phyloP scores from a whole-genome alignment of 2,113 vertebrate species.

The Cheirogaleus medius region DNA sequence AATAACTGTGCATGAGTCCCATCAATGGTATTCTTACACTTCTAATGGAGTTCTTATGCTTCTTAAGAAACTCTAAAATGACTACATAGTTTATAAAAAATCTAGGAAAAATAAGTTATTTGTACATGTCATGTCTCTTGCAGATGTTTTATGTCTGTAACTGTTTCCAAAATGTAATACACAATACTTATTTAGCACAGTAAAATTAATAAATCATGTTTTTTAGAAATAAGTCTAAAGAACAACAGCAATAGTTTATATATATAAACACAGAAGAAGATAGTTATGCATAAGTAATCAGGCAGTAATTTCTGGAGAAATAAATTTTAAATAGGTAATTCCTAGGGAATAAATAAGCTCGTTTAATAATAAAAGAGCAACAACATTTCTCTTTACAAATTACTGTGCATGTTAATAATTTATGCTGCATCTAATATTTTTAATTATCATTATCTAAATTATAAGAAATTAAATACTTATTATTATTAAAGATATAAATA shows the following conservation, averaged over 20 bases:
- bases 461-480: slow-evolving; percentile 31
- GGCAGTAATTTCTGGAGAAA: background rate
- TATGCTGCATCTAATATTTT: background rate
- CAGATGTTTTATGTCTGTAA: background rate
- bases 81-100: background rate
- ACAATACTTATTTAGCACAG: background rate
- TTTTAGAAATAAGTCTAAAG: background rate
- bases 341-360: slow-evolving; percentile 8
- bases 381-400: slow-evolving; percentile 54
- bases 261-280: background rate
- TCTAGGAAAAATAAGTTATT: background rate
- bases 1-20: background rate
- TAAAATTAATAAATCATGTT: background rate
- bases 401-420: slow-evolving; percentile 51
- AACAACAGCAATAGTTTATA: background rate
- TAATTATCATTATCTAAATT: slow-evolving; percentile 62
- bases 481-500: slow-evolving; percentile 53
- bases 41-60: background rate
- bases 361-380: slow-evolving; percentile 39
- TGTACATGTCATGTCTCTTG: background rate
- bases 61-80: background rate
- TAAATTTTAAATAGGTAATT: slow-evolving; percentile 37
- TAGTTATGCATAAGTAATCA: slow-evolving; percentile 25
- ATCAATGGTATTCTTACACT: background rate
- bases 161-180: background rate